Evolutionary conservation across 2,113 vertebrate genomes (phyloP), one percentile per base, ranked within the genome.

Genomic region (Piaya cayana): DNA sequence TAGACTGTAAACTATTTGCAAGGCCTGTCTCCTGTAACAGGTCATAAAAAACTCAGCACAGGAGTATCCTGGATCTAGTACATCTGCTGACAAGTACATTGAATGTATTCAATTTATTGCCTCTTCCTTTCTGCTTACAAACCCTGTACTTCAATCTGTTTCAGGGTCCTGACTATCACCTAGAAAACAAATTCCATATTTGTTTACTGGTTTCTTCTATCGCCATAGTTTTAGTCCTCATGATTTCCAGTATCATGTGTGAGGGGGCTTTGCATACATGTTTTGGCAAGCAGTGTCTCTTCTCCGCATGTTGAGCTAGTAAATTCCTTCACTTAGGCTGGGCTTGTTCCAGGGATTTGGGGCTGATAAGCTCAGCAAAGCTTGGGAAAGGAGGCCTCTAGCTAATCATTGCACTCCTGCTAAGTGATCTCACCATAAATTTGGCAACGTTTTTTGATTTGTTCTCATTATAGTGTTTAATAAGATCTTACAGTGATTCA

Each of bases 301-400:
- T 47, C 11, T 93, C 37, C 71, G 52, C n/a, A 70, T 62, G 59
- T 50, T 87, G 63, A 82, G 37, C 27, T 62, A 58, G 36, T 68
- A 56, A 85, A 88, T 63, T 59, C 68, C 21, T 58, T 80, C 64
- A 49, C 62, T 79, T 82, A 91, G 59, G 16, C 47, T 80, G 68
- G 39, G 25, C 32, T 86, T 58, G 55, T 90, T 86, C 80, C 76
- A 95, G 56, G 21, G 76, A 59, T 63, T 81, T 86, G 53, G 60
- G 14, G 22, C 71, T 78, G 90, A 96, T 67, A 80, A 96, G 9
- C 59, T 85, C n/a, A 69, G n/a, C 37, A 89, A 86, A 91, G 34
- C 55, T 21, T 86, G 68, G 60, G 76, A 86, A 92, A 82, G 15
- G 21, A 76, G 68, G 27, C 37, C 60, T 90, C 27, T 37, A 60